Conservation (phyloP, 2,113 vertebrate genomes). For the Rhodinocichla rosea region DNA sequence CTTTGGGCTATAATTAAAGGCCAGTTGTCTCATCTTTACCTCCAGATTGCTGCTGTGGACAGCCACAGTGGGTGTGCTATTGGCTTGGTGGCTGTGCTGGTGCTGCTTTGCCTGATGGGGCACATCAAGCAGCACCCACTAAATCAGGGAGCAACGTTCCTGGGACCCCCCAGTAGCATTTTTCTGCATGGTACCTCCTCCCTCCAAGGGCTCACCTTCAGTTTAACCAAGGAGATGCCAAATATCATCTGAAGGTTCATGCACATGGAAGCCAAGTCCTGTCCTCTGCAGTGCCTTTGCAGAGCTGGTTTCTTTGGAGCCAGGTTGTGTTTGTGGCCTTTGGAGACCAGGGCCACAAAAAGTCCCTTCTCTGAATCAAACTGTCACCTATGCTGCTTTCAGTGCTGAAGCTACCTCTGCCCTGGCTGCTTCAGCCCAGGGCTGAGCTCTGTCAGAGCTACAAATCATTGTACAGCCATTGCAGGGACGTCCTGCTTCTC, state of each 20-base stretch:
- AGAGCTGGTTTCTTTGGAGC: background rate
- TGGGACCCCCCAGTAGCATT: accelerated
- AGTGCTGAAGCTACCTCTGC: background rate
- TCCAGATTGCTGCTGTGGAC: background rate
- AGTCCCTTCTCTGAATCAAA: background rate
- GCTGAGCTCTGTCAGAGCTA: background rate
- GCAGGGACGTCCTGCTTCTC: background rate
- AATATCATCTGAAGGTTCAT: background rate
- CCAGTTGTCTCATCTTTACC: background rate
- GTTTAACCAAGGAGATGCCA: background rate
- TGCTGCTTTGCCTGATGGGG: background rate
- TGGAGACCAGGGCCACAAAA: background rate
- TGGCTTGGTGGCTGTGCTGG: background rate
- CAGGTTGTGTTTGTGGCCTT: background rate
- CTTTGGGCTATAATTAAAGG: background rate
- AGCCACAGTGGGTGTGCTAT: background rate
- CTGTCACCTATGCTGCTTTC: background rate
- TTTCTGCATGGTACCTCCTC: accelerated
- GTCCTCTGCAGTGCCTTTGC: background rate
- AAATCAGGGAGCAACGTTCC: background rate
- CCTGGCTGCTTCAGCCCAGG: background rate
- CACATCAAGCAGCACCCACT: background rate
- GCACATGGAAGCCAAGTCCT: background rate
- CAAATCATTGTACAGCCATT: background rate
- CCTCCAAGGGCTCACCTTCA: background rate